Evolutionary conservation across 1,140 invertebrate genomes (phyloP).

Genomic region (Lepidurus apus): DNA sequence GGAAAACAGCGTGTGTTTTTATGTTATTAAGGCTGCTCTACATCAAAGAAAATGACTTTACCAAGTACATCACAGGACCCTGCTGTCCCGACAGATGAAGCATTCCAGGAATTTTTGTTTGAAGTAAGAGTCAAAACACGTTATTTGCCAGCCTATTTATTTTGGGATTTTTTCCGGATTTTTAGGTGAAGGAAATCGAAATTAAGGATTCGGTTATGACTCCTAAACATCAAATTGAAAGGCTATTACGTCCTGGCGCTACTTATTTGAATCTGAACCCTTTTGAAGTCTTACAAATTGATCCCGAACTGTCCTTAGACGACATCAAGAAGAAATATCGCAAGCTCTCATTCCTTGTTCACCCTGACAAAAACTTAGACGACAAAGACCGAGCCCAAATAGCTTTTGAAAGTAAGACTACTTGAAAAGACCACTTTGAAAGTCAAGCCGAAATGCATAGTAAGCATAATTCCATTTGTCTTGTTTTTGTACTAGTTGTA

Average conservation of each 20-base stretch:
- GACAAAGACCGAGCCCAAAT: conserved; percentile 89
- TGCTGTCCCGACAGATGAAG: neutral
- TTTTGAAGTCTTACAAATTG: conserved; percentile 91
- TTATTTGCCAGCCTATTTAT: neutral
- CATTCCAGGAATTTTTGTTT: neutral
- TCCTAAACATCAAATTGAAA: conserved; percentile 89
- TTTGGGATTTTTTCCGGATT: neutral
- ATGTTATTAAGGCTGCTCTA: neutral
- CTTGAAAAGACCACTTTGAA: conserved; percentile 22
- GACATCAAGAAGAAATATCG: conserved; percentile 96
- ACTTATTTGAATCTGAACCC: conserved; percentile 96
- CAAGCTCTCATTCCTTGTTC: conserved; percentile 90
- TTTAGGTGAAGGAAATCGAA: conserved; percentile 90
- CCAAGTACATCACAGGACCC: neutral
- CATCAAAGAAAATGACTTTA: neutral
- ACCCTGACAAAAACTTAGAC: conserved; percentile 98
- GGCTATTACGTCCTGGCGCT: conserved; percentile 83
- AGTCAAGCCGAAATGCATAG: neutral
- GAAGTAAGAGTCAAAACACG: neutral
- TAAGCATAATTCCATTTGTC: conserved; percentile 29
- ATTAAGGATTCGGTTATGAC: conserved; percentile 84
- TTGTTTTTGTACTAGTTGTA: conserved; percentile 60
- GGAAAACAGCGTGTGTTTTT: neutral
- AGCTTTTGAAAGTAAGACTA: conserved; percentile 71
- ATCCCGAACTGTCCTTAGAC: conserved; percentile 78